These are phyloP conservation scores for Sphaerodactylus townsendi DNA, from an alignment of 2,113 vertebrate genomes.

Conservation along the genomic window DNA sequence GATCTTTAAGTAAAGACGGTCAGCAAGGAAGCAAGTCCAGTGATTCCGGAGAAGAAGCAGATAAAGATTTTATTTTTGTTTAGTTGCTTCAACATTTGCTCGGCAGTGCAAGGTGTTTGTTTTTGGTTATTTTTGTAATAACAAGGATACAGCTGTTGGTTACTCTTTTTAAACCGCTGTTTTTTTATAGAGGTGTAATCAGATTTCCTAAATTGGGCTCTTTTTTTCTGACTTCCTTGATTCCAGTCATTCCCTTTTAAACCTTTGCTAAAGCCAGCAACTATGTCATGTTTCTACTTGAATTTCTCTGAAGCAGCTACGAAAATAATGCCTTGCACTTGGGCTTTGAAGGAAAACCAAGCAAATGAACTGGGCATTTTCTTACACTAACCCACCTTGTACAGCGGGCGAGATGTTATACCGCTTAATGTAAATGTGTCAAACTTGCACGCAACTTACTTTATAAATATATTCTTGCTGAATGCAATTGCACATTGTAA, in stretches of 20 bases:
- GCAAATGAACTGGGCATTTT: conserved; percentile 57
- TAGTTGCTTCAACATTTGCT: conserved; percentile 59
- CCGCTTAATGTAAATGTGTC: conserved; percentile 70
- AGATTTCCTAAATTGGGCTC: conserved; percentile 40
- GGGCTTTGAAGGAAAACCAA: conserved; percentile 51
- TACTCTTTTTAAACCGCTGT: conserved; percentile 49
- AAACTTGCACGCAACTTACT: conserved; percentile 68
- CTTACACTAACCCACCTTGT: conserved; percentile 44
- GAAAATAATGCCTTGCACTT: conserved; percentile 51
- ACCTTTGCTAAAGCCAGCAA: conserved; percentile 69
- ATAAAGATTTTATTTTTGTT: conserved; percentile 94
- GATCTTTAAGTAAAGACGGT: conserved; percentile 77
- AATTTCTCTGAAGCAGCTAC: conserved; percentile 75
- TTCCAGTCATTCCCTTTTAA: conserved; percentile 50
- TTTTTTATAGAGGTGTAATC: conserved; percentile 49
- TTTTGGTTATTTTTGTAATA: conserved; percentile 36
- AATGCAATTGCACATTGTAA: conserved; percentile 83
- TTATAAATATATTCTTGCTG: conserved; percentile 74
- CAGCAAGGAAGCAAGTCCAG: conserved; percentile 82
- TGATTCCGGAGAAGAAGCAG: conserved; percentile 86
- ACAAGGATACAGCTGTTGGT: conserved; percentile 50
- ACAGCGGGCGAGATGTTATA: conserved; percentile 61
- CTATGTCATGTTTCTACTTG: conserved; percentile 69
- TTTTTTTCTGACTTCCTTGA: conserved; percentile 36
- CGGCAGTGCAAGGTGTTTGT: conserved; percentile 3